phyloP scores from a whole-genome alignment of 2,113 vertebrate species.

The Myiagra hebetior region DNA sequence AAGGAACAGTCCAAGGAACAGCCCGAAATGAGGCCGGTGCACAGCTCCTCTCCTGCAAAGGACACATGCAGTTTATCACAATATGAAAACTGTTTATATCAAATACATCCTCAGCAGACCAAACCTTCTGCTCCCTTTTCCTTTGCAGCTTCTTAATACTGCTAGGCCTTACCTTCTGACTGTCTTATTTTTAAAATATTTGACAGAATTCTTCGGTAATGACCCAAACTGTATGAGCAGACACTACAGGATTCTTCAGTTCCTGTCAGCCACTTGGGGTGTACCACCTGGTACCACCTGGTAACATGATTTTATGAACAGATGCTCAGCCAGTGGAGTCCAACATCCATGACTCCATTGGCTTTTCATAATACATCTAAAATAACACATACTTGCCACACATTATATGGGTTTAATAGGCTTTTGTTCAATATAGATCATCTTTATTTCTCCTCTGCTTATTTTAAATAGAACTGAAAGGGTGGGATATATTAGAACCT shows the following conservation, averaged over 20 bases:
- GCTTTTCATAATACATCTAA: neutral
- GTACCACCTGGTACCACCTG: neutral
- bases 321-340: neutral
- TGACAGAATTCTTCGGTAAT: neutral
- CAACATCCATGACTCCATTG: neutral
- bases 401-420: neutral
- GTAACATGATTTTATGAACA: neutral
- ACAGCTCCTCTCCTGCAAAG: slow-evolving; percentile 82
- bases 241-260: neutral
- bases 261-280: neutral
- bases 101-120: neutral
- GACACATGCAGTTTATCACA: neutral
- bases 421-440: neutral
- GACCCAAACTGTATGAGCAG: neutral
- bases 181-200: neutral
- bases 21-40: slow-evolving; percentile 72
- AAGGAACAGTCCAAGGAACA: slow-evolving; percentile 84
- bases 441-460: neutral
- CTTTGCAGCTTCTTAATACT: neutral
- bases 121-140: neutral
- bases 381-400: neutral
- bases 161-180: neutral
- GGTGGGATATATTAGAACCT: neutral
- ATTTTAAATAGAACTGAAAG: neutral
- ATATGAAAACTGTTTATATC: neutral